Percentiles rank a stretch among this genome's conserved stretches.
Conservation (phyloP, 2,888 invertebrate species). For the Ceraclea dissimilis region DNA sequence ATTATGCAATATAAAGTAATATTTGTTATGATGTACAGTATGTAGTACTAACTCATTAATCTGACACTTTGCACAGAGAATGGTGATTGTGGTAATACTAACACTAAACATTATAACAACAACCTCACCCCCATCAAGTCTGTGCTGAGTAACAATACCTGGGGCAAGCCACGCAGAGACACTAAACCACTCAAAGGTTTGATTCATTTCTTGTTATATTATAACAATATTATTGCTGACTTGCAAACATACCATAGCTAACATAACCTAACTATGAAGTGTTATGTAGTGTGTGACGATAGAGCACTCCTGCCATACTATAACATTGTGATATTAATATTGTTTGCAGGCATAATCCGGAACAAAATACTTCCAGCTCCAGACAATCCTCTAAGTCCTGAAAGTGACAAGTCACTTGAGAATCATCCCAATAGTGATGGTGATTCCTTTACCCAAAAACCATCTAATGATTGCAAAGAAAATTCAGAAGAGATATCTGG, state of each 20-base stretch:
- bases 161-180: background rate
- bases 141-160: background rate
- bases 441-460: background rate
- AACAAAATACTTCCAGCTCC: background rate
- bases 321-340: no score
- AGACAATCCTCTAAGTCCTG: slow-evolving; percentile 32
- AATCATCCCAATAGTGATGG: slow-evolving; percentile 41
- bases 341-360: slow-evolving; percentile 29
- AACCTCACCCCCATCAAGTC: no score
- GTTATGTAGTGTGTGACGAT: no score
- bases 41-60: no score
- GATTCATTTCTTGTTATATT: background rate
- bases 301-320: no score
- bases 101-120: background rate
- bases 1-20: no score
- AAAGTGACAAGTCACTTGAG: slow-evolving; percentile 46
- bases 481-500: slow-evolving; percentile 9
- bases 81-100: background rate
- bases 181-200: background rate
- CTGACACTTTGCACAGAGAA: background rate
- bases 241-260: no score
- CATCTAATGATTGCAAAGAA: slow-evolving; percentile 5
- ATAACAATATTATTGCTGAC: no score
- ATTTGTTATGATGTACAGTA: no score
- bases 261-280: no score